phyloP scores from a whole-genome alignment of 2,888 invertebrate genomes.

The Miltochrista miniata region DNA sequence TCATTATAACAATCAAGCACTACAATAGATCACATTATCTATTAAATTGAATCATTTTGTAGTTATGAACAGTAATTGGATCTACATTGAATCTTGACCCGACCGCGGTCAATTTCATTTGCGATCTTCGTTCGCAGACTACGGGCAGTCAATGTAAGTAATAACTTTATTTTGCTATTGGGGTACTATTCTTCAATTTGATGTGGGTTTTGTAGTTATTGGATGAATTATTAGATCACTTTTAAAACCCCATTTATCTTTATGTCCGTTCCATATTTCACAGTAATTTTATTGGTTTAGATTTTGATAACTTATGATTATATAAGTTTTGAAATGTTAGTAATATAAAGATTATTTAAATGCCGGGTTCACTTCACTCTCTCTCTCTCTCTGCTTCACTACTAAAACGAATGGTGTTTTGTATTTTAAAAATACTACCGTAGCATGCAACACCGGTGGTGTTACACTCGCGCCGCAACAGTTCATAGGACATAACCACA shows the following conservation, averaged over 20 bases:
- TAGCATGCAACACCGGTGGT: too few species aligned
- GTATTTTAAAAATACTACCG: too few species aligned
- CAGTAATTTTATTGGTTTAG: background rate
- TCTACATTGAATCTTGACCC: constrained; percentile 42
- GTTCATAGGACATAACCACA: too few species aligned
- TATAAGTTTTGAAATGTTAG: too few species aligned
- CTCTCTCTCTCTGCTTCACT: too few species aligned
- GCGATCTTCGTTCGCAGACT: constrained; percentile 31
- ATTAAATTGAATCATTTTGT: constrained; percentile 20
- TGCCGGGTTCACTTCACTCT: too few species aligned
- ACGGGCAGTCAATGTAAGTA: constrained; percentile 36
- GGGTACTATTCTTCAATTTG: background rate
- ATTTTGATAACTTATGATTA: too few species aligned
- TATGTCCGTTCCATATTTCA: background rate
- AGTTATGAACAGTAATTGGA: constrained; percentile 29
- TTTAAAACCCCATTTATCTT: background rate
- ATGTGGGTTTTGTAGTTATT: background rate
- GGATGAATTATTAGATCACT: background rate
- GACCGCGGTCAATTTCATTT: constrained; percentile 52
- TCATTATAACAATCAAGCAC: too few species aligned
- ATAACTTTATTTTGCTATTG: constrained; percentile 35
- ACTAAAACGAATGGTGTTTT: too few species aligned
- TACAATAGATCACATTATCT: constrained; percentile 4
- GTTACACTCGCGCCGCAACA: too few species aligned
- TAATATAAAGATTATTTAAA: too few species aligned